These are phyloP conservation scores for Thysanoteuthis rhombus DNA, from an alignment of 2,888 invertebrate genomes.

Conservation along the genomic window DNA sequence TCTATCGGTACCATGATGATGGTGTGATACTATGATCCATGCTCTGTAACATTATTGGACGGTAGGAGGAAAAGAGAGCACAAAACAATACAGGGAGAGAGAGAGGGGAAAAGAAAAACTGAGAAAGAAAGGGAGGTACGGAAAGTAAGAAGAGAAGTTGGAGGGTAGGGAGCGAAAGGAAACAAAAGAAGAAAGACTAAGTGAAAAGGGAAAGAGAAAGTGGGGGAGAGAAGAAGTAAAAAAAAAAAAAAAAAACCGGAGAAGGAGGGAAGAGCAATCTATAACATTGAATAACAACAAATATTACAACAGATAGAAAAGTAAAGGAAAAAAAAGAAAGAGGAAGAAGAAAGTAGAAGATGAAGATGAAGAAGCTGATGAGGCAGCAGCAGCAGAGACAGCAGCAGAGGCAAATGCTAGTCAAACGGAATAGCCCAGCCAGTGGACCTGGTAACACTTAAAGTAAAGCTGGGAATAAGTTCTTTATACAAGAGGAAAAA, in stretches of 20 bases:
- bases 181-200: background rate
- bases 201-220: background rate
- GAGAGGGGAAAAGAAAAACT: too few species aligned
- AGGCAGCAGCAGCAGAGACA: background rate
- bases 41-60: background rate
- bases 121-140: background rate
- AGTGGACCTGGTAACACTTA: constrained; percentile 1
- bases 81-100: background rate
- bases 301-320: background rate
- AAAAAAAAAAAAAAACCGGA: background rate
- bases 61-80: background rate
- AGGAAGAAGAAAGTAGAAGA: background rate
- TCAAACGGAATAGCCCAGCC: background rate
- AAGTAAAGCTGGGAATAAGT: background rate
- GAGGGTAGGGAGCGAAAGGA: background rate
- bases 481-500: background rate
- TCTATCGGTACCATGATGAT: background rate
- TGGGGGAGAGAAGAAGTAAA: background rate
- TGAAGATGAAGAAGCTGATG: background rate
- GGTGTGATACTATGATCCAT: background rate
- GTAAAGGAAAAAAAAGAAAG: background rate
- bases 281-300: background rate
- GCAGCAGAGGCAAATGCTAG: background rate
- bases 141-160: background rate
- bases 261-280: background rate